Evolutionary conservation across 2,797 vertebrate genomes (phyloP).

Genomic region (Rhyacichthys aspro): DNA sequence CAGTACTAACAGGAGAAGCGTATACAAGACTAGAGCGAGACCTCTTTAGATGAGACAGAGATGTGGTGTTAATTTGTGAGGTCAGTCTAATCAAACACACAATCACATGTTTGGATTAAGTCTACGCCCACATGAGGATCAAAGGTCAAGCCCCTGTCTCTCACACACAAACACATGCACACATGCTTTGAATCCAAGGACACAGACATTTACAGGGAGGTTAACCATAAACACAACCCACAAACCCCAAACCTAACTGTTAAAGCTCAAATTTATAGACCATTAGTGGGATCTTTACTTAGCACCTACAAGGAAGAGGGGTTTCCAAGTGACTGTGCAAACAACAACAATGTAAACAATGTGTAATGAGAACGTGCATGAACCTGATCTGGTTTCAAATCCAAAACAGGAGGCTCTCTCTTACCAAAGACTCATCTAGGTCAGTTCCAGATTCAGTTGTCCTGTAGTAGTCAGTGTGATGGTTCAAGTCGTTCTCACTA

Average conservation of each 20-base stretch:
- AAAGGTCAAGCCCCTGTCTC: conserved; percentile 26
- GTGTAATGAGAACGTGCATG: conserved; percentile 4
- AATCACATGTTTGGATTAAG: conserved; percentile 7
- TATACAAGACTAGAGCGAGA: neutral
- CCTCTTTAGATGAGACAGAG: conserved; percentile 1
- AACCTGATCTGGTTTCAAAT: neutral
- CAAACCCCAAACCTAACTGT: neutral
- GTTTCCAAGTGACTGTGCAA: neutral
- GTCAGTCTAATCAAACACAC: conserved; percentile 20
- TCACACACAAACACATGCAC: conserved; percentile 9
- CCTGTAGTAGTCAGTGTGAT: conserved; percentile 74
- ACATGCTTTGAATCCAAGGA: neutral
- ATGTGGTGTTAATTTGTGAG: conserved; percentile 17
- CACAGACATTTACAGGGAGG: neutral
- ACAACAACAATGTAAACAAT: neutral
- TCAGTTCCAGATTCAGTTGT: conserved; percentile 37
- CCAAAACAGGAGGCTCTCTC: conserved; percentile 20
- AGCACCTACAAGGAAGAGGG: neutral
- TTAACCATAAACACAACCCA: neutral
- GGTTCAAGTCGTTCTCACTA: conserved; percentile 78
- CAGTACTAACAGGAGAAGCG: neutral
- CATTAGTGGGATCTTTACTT: neutral
- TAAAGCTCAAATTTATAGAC: neutral
- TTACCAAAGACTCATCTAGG: conserved; percentile 61
- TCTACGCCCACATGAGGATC: conserved; percentile 28